phyloP scores from a whole-genome alignment of 1,140 invertebrate genomes.

The Venturia canescens region DNA sequence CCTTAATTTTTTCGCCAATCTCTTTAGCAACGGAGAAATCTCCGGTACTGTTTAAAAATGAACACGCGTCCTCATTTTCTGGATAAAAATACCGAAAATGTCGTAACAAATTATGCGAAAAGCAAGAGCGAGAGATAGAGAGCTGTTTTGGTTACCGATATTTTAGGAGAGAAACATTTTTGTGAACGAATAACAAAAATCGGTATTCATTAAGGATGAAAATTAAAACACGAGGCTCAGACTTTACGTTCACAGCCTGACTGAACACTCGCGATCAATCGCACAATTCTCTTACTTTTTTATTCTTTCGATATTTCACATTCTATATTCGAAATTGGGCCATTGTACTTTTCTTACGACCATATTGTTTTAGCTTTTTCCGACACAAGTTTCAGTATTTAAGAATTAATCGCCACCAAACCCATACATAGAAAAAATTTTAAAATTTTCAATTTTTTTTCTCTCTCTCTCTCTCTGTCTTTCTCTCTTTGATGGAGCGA shows the following conservation, averaged over 20 bases:
- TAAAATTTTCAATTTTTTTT: not conserved
- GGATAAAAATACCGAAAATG: constrained; percentile 10
- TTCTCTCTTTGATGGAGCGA: not conserved
- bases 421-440: not conserved
- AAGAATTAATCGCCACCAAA: not conserved
- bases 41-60: not conserved
- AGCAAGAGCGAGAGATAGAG: constrained; percentile 60
- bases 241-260: constrained; percentile 78
- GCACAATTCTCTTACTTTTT: constrained; percentile 34
- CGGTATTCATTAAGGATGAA: not conserved
- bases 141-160: constrained; percentile 49
- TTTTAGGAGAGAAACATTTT: not conserved
- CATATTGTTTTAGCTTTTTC: not conserved
- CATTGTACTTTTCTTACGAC: constrained; percentile 3
- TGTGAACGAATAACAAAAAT: not conserved
- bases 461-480: not conserved
- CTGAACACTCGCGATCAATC: constrained; percentile 66
- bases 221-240: constrained; percentile 66
- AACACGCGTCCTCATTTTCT: constrained; percentile 37
- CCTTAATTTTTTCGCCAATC: constrained; percentile 61
- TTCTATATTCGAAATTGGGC: not conserved
- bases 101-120: constrained; percentile 45
- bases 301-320: not conserved
- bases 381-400: not conserved
- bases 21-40: constrained; percentile 15